Base-by-base conservation (phyloP, 2,797 vertebrate species). In the Squalus acanthias region DNA sequence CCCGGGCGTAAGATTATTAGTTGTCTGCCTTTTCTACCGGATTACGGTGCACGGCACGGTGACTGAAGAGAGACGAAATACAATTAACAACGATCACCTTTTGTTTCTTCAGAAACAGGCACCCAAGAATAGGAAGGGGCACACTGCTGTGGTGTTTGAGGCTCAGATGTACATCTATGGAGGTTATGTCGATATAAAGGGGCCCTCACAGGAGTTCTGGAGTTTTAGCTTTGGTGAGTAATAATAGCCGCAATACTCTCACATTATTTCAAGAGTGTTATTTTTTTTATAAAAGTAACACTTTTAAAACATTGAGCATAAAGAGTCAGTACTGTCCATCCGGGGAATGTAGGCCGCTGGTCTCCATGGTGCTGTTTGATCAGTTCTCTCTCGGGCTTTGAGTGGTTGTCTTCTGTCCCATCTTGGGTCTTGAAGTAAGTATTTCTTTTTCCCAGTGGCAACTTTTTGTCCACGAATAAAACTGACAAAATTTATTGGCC, bases 171-270 rank as follows among this genome's bases (percentile, higher is more conserved):
- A 98, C 96, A 67, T 99, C 96, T 99, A 99, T 0, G 98, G 99
- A 63, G 99, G 99, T 26, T 98, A 98, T 57, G 69, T 98, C 0
- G 98, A 99, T 97, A 98, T 99, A 67, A 98, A 97, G 96, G 99
- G 98, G 96, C 97, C 98, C 85, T 98, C 98, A 1, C 98, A 98
- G 96, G 99, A 99, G 60, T 98, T 99, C 70, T 99, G 99, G 99
- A 98, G 97, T 96, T 98, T 98, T 96, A 95, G 97, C 96, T 98
- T 99, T 69, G 98, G 98, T 98, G 96, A 98, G 98, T 97, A 24
- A 33, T 33, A 57, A 12, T 53, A 7, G 17, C 9, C 69, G 88
- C 57, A 63, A 91, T 13, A 15, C 13, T n/a, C 57, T 33, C 60
- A 6, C 20, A 91, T 39, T 65, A 65, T 63, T 85, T 85, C 6